Base-by-base conservation (phyloP, 2,888 invertebrate genomes). In the Drosophila tripunctata region DNA sequence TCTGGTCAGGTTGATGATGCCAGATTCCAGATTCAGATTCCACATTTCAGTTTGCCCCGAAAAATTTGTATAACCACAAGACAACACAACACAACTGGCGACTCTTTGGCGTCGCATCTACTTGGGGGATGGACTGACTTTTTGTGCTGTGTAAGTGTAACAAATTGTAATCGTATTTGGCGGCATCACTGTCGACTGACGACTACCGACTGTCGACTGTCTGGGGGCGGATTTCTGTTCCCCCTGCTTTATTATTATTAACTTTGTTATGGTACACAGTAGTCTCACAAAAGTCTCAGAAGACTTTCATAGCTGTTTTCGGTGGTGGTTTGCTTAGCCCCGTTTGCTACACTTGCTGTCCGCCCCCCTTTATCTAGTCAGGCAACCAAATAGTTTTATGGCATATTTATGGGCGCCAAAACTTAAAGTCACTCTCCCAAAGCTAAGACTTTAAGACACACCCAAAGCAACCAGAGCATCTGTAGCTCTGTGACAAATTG, bases 131-230 rank as follows among this genome's bases (percentile, higher is more conserved):
- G 62, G 41, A 30, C 69, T 52, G 65, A 60, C 67, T 78, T 82
- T 84, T 76, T 81, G 75, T 85, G 85, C 85, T 81, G 80, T 79
- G 80, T 84, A 81, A 81, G 85, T 85, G 81, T 81, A 81, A 81
- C 81, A 81, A 81, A 81, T 81, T 81, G 81, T 85, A 82, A 81
- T 81, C 85, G 81, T 84, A 82, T 85, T 81, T 81, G 85, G 60
- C 48, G 63, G 66, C 66, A 66, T 48, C 66, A 62, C 58, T 64
- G 52, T 7, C 44, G 41, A 61, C 69, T 62, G 62, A 50, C 56
- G 17, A 61, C 72, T 64, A 60, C 56, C 54, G 48, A 45, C 62
- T 60, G 33, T 56, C 52, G 60, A 36, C 30, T 60, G 56, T 31
- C 43, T 76, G 79, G 72, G 81, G 75, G 68, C 55, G 68, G 52